phyloP scores from a whole-genome alignment of 2,113 vertebrate genomes.

The Todiramphus saurophagus region DNA sequence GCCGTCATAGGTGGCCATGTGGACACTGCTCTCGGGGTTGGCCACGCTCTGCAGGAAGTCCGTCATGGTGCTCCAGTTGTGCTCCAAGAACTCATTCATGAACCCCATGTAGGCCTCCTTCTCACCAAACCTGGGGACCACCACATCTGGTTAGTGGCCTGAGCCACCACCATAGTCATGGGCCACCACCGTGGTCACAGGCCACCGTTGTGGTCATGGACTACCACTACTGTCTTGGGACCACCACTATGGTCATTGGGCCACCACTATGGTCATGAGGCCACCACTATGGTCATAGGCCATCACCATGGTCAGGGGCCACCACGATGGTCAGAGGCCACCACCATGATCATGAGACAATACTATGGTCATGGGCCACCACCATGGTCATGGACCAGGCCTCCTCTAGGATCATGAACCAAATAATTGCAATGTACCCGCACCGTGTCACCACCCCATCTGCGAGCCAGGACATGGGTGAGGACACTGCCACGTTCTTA shows the following conservation, averaged over 20 bases:
- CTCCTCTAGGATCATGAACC: not conserved
- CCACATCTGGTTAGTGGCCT: not conserved
- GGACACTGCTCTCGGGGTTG: slow-evolving; percentile 70
- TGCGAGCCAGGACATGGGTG: not conserved
- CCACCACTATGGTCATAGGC: no score
- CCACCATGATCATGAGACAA: not conserved
- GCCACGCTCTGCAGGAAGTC: slow-evolving; percentile 84
- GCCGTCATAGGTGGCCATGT: slow-evolving; percentile 82
- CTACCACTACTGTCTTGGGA: rapidly evolving
- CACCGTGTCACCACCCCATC: not conserved
- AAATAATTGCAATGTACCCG: not conserved
- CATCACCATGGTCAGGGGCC: not conserved
- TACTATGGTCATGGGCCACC: not conserved
- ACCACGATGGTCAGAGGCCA: not conserved
- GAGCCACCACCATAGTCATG: not conserved
- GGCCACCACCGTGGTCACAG: not conserved
- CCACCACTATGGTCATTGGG: not conserved
- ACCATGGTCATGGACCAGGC: not conserved
- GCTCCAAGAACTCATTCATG: slow-evolving; percentile 92
- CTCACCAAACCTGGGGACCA: slow-evolving; percentile 86
- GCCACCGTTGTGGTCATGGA: not conserved
- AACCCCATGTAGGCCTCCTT: slow-evolving; percentile 97
- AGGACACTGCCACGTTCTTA: not conserved
- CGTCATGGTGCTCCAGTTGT: slow-evolving; percentile 84
- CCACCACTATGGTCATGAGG: not conserved